Base-by-base conservation (phyloP, 2,797 vertebrate genomes). In the Phoebastria nigripes region DNA sequence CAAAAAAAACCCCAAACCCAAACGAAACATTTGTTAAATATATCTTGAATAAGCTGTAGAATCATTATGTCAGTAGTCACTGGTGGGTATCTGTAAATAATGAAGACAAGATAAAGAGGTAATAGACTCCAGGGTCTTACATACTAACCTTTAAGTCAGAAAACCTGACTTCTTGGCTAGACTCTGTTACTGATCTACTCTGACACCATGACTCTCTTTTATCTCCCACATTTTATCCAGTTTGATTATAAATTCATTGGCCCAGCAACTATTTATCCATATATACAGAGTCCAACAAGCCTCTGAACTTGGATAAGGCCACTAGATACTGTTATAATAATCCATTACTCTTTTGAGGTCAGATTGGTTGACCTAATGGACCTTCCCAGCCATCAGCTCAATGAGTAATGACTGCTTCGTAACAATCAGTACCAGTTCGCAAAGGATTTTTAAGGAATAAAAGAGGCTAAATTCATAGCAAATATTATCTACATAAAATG, bases 1-100 rank as follows among this genome's bases (percentile, higher is more conserved):
- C 44, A 10, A 19, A 3, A 2, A 12, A 25, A 11, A 2, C 5
- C 26, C 9, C 10, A 59, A 29, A 44, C 1, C 2, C 44, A 51
- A 17, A 1, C 4, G 4, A 55, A 74, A 22, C 1, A 41, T 21
- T 4, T 55, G 2, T 44, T 74, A 35, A 49, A 28, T 81, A 47
- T n/a, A 4, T 81, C 29, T 72, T 56, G 18, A 82, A 73, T 59
- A 62, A 71, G 8, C 3, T 63, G 3, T 20, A 11, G 16, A 84
- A 59, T 42, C 3, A 17, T 55, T 56, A 63, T 29, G 9, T 13
- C 52, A 49, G 14, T 46, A 54, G 2, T 46, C 29, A 58, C 2
- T 42, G 11, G 28, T 42, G 9, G 2, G 2, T 41, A 41, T 31
- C 25, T 26, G 22, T 6, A 39, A 67, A 49, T 31, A 74, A 8